phyloP scores from a whole-genome alignment of 2,797 vertebrate genomes.

The Dendrocincla fuliginosa region DNA sequence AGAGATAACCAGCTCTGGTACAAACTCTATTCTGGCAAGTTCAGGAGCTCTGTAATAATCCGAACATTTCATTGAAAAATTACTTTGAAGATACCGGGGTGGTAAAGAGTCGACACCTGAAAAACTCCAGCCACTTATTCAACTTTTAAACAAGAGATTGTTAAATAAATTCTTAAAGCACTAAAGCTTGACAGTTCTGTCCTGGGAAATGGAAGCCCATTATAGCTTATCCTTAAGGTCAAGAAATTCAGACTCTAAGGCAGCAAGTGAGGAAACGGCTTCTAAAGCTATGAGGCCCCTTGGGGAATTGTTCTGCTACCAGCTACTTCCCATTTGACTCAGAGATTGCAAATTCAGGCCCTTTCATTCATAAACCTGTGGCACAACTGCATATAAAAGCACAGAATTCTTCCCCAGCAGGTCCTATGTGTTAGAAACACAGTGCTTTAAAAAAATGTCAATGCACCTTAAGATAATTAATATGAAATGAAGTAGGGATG shows the following conservation, averaged over 20 bases:
- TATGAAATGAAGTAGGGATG: background rate
- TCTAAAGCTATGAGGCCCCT: background rate
- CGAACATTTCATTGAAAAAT: background rate
- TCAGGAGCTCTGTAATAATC: background rate
- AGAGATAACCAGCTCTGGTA: background rate
- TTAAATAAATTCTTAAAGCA: background rate
- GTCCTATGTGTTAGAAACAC: background rate
- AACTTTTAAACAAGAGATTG: background rate
- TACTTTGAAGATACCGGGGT: background rate
- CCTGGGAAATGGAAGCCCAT: background rate
- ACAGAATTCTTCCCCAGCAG: background rate
- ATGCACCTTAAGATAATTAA: background rate
- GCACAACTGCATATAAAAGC: background rate
- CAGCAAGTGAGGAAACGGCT: background rate
- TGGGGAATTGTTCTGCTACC: background rate
- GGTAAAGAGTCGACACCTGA: background rate
- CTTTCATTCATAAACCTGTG: background rate
- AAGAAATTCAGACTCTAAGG: background rate
- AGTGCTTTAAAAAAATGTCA: background rate
- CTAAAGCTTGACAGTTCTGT: background rate
- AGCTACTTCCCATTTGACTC: background rate
- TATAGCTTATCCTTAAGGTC: background rate
- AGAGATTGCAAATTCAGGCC: background rate
- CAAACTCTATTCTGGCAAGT: background rate
- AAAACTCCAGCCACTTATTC: background rate